Percentiles rank a stretch among this genome's conserved stretches.
Conservation (phyloP, 2,113 vertebrate genomes). For the Nesogale talazaci region DNA sequence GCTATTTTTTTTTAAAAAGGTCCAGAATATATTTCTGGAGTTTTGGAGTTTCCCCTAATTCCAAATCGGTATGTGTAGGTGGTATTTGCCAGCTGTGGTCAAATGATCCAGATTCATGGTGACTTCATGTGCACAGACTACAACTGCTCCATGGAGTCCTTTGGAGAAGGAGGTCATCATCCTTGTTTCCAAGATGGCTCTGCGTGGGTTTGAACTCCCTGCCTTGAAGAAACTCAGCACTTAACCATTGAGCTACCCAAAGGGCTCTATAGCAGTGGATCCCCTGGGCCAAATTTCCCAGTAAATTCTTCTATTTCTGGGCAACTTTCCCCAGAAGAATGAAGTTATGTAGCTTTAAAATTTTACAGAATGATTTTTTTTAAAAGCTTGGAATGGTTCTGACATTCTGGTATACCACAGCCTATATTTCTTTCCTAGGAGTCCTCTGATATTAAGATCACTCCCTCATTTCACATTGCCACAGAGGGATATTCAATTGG, state of each 20-base stretch:
- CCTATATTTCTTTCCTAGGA: conserved; percentile 52
- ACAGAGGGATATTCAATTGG: conserved; percentile 43
- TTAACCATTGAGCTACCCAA: neutral
- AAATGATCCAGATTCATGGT: neutral
- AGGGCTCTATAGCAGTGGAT: neutral
- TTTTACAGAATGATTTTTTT: neutral
- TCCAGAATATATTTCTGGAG: conserved; percentile 26
- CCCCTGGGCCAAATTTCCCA: conserved; percentile 33
- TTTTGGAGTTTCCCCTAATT: conserved; percentile 55
- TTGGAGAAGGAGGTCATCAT: neutral
- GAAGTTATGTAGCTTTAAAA: conserved; percentile 65
- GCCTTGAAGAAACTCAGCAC: neutral
- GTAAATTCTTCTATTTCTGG: conserved; percentile 54
- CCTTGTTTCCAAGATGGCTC: neutral
- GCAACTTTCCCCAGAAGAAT: conserved; percentile 39
- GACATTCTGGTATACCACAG: conserved; percentile 19
- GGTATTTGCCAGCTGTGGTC: neutral
- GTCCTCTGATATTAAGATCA: conserved; percentile 27
- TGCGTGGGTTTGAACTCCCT: neutral
- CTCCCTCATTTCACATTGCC: conserved; percentile 27
- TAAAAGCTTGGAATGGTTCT: conserved; percentile 50
- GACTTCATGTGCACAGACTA: neutral
- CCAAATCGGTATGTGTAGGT: neutral
- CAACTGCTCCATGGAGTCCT: neutral
- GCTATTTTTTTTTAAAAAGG: neutral